These are phyloP conservation scores for Wiebesia pumilae DNA, from an alignment of 1,140 invertebrate genomes.

Conservation along the genomic window DNA sequence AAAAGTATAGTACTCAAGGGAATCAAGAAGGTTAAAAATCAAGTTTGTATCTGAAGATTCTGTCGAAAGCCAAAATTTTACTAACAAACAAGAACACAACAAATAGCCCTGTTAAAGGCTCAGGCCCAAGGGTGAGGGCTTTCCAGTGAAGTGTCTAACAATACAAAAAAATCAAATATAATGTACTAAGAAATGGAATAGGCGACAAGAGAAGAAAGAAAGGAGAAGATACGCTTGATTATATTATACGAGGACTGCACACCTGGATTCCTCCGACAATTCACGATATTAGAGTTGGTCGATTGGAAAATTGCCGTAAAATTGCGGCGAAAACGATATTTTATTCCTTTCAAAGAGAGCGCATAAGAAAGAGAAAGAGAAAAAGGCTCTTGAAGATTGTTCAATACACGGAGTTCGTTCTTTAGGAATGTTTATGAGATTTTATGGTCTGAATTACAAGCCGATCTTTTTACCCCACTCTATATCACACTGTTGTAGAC, in stretches of 20 bases:
- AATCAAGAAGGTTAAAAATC: not conserved
- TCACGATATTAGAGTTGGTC: conserved; percentile 54
- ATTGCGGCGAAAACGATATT: conserved; percentile 73
- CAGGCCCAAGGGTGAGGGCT: not conserved
- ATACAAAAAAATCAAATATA: conserved; percentile 46
- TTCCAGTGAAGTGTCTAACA: not conserved
- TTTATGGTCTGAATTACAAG: conserved; percentile 62
- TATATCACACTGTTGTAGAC: too few relatives aligned
- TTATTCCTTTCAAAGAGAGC: conserved; percentile 67
- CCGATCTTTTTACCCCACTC: not conserved
- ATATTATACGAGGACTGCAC: not conserved
- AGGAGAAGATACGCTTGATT: conserved; percentile 1
- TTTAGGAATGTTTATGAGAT: conserved; percentile 65
- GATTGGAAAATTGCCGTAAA: conserved; percentile 75
- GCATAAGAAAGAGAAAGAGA: not conserved
- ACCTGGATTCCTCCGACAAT: conserved; percentile 17
- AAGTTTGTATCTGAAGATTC: not conserved
- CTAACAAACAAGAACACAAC: not conserved
- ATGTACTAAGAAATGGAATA: conserved; percentile 61
- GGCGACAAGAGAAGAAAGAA: not conserved
- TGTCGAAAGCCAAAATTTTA: not conserved
- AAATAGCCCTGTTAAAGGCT: not conserved
- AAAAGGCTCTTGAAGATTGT: conserved; percentile 36
- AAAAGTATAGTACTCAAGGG: not conserved
- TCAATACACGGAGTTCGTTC: conserved; percentile 33